Base-by-base conservation (phyloP, 2,797 vertebrate genomes). In the Zonotrichia albicollis region DNA sequence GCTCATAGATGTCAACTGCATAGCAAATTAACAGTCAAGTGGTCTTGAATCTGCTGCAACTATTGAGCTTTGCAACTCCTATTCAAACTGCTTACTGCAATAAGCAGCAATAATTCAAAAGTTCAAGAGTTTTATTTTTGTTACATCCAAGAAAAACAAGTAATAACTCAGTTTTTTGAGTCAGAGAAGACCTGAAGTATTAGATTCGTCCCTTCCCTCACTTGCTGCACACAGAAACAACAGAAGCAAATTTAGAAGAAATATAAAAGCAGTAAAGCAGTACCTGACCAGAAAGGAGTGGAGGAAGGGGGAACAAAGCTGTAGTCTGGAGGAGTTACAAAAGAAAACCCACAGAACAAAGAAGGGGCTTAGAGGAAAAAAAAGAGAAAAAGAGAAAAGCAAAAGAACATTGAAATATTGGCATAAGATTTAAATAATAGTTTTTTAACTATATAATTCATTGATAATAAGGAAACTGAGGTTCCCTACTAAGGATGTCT, bases 221-320 rank as follows among this genome's bases (percentile, higher is more conserved):
- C 51, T 45, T 80, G 73, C 50, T 83, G 38, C 74, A 96, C 80
- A 93, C 6, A 93, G 81, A 96, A 96, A 94, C 95, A 95, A 97
- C 87, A 95, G 95, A 97, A 97, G 91, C 94, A 93, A 96, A 96
- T 92, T 84, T 57, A 92, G 94, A 95, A 95, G 93, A 97, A 97
- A 98, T 91, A 97, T 96, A 96, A 97, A 98, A 97, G 97, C 96
- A 90, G 91, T 96, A 96, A 97, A 98, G 97, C 96, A 98, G 98
- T 99, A 99, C 99, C 99, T 99, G 99, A 99, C 99, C 99, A 99
- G 98, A 99, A 99, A 98, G 99, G 99, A 98, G 98, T 98, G 97
- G 98, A 98, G 97, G 99, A 99, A 98, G 99, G 99, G 98, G 99
- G 99, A 80, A 99, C 98, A 99, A 99, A 99, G 98, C 99, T 99